phyloP scores from a whole-genome alignment of 2,113 vertebrate genomes.

The Thryonomys swinderianus region DNA sequence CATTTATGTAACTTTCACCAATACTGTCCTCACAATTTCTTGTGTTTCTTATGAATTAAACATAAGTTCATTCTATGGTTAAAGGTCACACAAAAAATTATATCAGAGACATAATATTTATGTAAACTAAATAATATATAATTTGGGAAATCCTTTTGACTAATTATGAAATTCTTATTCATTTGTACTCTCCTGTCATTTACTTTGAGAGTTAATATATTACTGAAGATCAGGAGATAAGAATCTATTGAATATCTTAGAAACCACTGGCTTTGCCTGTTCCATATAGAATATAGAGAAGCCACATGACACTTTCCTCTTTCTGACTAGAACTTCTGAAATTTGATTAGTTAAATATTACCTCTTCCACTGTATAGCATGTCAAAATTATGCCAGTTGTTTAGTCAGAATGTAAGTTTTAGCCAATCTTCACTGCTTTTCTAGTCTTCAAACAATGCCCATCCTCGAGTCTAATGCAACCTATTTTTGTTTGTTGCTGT shows the following conservation, averaged over 20 bases:
- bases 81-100: neutral
- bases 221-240: neutral
- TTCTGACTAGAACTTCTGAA: neutral
- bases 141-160: neutral
- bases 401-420: neutral
- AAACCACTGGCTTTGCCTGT: neutral
- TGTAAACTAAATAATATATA: neutral
- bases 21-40: neutral
- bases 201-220: neutral
- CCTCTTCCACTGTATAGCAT: neutral
- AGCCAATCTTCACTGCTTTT: neutral
- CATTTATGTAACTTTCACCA: neutral
- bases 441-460: neutral
- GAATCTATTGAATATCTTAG: neutral
- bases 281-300: neutral
- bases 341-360: neutral
- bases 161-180: neutral
- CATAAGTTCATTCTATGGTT: neutral
- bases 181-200: neutral
- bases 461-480: neutral
- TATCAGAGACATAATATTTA: neutral
- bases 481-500: neutral
- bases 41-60: neutral
- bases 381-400: neutral
- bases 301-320: neutral